Conservation (phyloP, 1,140 invertebrate species). For the Drosophila subpulchrella region DNA sequence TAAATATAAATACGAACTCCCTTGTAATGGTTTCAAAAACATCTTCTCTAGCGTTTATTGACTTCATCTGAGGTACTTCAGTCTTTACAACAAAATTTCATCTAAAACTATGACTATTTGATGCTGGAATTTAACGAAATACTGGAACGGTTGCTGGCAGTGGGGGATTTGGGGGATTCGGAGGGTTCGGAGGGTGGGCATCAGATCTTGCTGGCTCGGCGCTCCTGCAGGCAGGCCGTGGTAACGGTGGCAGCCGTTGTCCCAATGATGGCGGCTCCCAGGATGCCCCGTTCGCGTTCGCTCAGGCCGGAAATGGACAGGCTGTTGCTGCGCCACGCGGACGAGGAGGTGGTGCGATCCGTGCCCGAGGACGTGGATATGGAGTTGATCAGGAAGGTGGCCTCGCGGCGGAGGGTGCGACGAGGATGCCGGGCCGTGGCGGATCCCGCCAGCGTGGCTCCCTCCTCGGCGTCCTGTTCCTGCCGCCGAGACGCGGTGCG, state of each 20-base stretch:
- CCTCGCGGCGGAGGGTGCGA: conserved; percentile 68
- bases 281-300: conserved; percentile 52
- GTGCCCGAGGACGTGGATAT: conserved; percentile 79
- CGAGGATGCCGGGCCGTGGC: conserved; percentile 29
- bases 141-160: conserved; percentile 36
- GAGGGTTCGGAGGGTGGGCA: background rate
- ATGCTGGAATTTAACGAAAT: conserved; percentile 72
- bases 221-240: conserved; percentile 65
- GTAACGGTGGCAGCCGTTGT: conserved; percentile 71
- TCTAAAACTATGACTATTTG: conserved; percentile 73
- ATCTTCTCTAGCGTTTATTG: conserved; percentile 73
- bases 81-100: conserved; percentile 80
- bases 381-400: conserved; percentile 76
- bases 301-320: conserved; percentile 61
- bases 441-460: conserved; percentile 11
- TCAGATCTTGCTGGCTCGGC: conserved; percentile 63
- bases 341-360: conserved; percentile 69
- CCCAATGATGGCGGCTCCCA: conserved; percentile 72
- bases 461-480: conserved; percentile 46
- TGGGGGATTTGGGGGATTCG: background rate
- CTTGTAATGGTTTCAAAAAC: conserved; percentile 63
- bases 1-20: background rate
- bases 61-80: conserved; percentile 83
- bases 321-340: conserved; percentile 70
- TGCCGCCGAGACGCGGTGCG: conserved; percentile 34